Percentiles rank a stretch among this genome's conserved stretches.
Evolutionary conservation across 1,140 invertebrate species (phyloP).

Genomic region (Oscheius sp.): DNA sequence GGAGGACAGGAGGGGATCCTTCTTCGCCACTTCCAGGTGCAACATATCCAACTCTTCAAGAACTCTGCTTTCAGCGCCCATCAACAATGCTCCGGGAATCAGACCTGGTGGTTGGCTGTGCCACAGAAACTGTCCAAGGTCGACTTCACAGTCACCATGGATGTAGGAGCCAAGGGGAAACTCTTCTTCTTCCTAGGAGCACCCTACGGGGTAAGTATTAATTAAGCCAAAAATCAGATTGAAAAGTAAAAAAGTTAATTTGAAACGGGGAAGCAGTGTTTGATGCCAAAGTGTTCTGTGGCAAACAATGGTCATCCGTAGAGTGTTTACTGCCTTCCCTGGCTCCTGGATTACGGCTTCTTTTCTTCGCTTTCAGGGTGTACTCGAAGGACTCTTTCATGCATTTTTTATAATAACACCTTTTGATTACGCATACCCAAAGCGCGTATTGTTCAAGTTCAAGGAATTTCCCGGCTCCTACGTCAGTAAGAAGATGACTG

Average conservation of each 20-base stretch:
- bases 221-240: background rate
- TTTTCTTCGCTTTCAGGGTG: too few species aligned
- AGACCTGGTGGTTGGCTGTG: constrained; percentile 16
- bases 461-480: too few species aligned
- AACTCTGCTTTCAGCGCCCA: constrained; percentile 9
- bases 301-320: too few species aligned
- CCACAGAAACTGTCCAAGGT: constrained; percentile 4
- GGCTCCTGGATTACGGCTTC: too few species aligned
- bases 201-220: constrained; percentile 24
- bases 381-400: too few species aligned
- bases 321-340: too few species aligned
- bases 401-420: too few species aligned
- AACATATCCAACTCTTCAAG: background rate
- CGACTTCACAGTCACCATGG: constrained; percentile 16
- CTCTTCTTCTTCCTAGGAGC: constrained; percentile 30
- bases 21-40: constrained; percentile 26
- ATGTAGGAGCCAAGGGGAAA: constrained; percentile 29
- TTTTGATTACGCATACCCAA: too few species aligned
- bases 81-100: constrained; percentile 21
- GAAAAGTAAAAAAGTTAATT: background rate
- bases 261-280: too few species aligned
- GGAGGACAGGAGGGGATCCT: constrained; percentile 4
- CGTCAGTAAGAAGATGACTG: too few species aligned
- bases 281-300: too few species aligned
- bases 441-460: too few species aligned